Percentiles rank a stretch among this genome's conserved stretches.
Evolutionary conservation across 2,797 vertebrate species (phyloP).

Genomic region (Micropoecilia bifurca): DNA sequence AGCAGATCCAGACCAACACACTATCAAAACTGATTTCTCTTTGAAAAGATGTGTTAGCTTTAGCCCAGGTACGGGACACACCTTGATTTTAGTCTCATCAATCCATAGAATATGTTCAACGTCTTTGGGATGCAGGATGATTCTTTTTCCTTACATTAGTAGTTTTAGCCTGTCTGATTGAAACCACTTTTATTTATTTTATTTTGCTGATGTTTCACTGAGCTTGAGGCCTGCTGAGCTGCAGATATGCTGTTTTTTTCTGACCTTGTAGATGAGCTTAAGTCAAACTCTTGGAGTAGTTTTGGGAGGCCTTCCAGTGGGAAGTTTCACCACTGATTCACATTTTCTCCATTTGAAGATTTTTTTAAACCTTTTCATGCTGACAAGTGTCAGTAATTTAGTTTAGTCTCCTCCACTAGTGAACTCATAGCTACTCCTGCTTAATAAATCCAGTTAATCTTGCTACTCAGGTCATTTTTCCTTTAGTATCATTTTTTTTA

Average conservation of each 20-base stretch:
- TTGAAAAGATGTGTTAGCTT: not conserved
- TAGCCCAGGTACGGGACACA: not conserved
- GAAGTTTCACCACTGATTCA: not conserved
- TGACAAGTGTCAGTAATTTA: not conserved
- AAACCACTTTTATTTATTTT: too few species aligned
- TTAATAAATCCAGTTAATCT: not conserved
- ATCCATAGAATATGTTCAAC: not conserved
- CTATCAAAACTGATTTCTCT: not conserved
- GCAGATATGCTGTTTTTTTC: not conserved
- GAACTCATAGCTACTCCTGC: not conserved
- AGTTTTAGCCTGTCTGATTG: too few species aligned
- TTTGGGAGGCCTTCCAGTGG: not conserved
- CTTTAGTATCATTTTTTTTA: not conserved
- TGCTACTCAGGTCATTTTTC: not conserved
- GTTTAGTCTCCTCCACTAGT: not conserved
- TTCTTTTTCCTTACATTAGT: not conserved
- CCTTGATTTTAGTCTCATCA: not conserved
- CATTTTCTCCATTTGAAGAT: not conserved
- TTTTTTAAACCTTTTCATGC: not conserved
- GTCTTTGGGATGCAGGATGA: not conserved
- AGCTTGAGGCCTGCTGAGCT: not conserved
- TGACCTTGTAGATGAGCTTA: not conserved
- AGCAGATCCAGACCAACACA: not conserved
- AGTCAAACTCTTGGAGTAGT: not conserved
- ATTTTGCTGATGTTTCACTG: too few species aligned